Evolutionary conservation across 2,113 vertebrate genomes (phyloP), one percentile per base, ranked within the genome.

Genomic region (Xyliphius kryptos): DNA sequence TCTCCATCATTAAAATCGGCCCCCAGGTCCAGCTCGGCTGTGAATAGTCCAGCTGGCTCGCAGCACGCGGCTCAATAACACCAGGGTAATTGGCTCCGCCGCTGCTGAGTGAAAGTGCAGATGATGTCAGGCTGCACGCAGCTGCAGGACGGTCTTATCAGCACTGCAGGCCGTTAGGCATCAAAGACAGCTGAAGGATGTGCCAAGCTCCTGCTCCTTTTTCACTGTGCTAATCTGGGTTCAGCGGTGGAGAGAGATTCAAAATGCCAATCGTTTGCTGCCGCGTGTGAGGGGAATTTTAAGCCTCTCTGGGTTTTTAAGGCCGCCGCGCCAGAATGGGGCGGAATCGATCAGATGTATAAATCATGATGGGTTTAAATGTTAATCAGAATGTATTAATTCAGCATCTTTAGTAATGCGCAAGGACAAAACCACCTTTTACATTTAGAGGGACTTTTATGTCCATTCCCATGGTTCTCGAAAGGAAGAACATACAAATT

Each of bases 191-290:
- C 36, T 55, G 19, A 20, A 64, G 38, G 57, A 50, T 65, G 65
- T 41, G 59, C 53, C 40, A 47, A n/a, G 32, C 47, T 43, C 43
- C 38, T 69, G 47, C 43, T 43, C 16, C 49, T 68, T 51, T 48
- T 79, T 71, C 64, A 67, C 74, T 49, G 37, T 70, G 72, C 56
- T 80, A 74, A 85, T 82, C 78, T 76, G 61, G 65, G 66, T 75
- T 69, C 72, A 55, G n/a, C n/a, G n/a, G 71, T 69, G 38, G 21
- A 51, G 63, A 41, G 17, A 54, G n/a, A 67, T 69, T 68, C 61
- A 79, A 79, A 77, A 69, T 68, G 54, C 41, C 21, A 41, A 66
- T 38, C 47, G 9, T 49, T 38, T 10, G 13, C 8, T 11, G 5
- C 11, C 16, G 44, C 26, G 41, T 47, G 55, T 55, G 61, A 58